These are phyloP conservation scores for Hucho hucho DNA, from an alignment of 2,113 vertebrate genomes.

Conservation along the genomic window DNA sequence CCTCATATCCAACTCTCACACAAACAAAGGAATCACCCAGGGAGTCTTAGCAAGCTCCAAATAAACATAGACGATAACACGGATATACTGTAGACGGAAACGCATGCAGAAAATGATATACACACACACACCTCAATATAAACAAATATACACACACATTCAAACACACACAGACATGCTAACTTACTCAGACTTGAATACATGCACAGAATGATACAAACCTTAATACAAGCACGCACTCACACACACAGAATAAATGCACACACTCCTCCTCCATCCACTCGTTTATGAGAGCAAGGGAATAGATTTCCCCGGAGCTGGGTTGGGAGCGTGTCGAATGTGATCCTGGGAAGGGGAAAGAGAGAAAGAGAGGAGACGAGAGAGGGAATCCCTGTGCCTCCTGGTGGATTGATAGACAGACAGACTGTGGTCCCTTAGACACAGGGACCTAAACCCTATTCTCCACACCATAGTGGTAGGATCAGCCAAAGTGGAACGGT, in stretches of 20 bases:
- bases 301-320: constrained; percentile 1
- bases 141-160: not conserved
- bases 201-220: not conserved
- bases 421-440: constrained; percentile 7
- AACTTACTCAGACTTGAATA: not conserved
- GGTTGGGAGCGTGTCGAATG: constrained; percentile 5
- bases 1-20: not conserved
- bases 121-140: not conserved
- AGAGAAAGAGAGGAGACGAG: not conserved
- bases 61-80: not conserved
- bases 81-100: not conserved
- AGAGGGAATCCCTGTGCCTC: not conserved
- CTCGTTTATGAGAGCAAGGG: not conserved
- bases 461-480: not conserved
- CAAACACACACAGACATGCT: not conserved
- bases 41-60: not conserved
- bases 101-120: not conserved
- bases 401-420: constrained; percentile 8
- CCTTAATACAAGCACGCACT: not conserved
- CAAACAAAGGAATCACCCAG: not conserved
- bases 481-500: constrained; percentile 6
- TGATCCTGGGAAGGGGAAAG: constrained; percentile 7
- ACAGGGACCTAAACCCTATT: constrained; percentile 1
- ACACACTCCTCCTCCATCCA: not conserved
- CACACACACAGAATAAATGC: not conserved